phyloP scores from a whole-genome alignment of 2,113 vertebrate species.

The Sander lucioperca region DNA sequence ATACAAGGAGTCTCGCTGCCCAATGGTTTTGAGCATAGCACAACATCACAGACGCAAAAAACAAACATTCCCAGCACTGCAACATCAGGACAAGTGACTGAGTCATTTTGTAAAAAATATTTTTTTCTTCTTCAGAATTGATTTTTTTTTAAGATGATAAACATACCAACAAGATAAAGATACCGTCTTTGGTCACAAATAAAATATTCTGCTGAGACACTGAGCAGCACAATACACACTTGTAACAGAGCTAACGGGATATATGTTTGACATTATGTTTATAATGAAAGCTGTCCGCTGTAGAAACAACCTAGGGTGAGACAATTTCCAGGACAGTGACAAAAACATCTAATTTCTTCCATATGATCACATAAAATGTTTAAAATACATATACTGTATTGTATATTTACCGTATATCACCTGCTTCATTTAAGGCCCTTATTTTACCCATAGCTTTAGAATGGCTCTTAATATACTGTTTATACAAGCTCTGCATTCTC shows the following conservation, averaged over 20 bases:
- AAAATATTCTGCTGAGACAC: slow-evolving; percentile 24
- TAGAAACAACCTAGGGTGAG: background rate
- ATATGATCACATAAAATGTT: slow-evolving; percentile 2
- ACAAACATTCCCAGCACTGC: background rate
- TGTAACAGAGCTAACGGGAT: no score
- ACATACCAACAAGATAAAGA: slow-evolving; percentile 2
- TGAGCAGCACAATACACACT: slow-evolving; percentile 7
- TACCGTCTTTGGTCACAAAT: slow-evolving; percentile 68
- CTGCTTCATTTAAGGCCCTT: background rate
- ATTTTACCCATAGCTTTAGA: slow-evolving; percentile 17
- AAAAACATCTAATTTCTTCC: slow-evolving; percentile 4
- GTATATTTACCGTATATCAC: slow-evolving; percentile 5
- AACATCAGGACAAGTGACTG: background rate
- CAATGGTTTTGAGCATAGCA: background rate
- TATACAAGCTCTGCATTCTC: background rate
- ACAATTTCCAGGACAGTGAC: no score
- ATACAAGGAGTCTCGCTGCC: background rate
- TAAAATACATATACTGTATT: slow-evolving; percentile 28
- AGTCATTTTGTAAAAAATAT: background rate
- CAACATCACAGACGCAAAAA: slow-evolving; percentile 19
- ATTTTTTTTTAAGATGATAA: background rate
- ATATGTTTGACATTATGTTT: background rate
- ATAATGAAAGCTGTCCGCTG: background rate
- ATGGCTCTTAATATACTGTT: slow-evolving; percentile 49
- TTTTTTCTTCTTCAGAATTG: background rate